These are phyloP conservation scores for Protosalanx chinensis DNA, from an alignment of 2,797 vertebrate species.

Conservation along the genomic window DNA sequence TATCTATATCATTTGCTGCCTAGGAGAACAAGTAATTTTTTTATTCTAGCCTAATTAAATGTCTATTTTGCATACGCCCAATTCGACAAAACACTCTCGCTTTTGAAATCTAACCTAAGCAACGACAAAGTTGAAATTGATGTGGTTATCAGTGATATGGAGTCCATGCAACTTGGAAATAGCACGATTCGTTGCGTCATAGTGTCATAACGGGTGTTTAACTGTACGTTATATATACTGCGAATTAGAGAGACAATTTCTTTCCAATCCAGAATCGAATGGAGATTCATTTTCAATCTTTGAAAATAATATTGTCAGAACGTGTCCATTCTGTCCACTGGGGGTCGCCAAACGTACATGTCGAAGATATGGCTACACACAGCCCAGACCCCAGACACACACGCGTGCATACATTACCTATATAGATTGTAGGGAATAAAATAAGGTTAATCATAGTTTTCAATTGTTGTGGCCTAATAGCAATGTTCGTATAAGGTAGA, in stretches of 20 bases:
- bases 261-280: neutral
- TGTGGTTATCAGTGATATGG: neutral
- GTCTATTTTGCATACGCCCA: constrained; percentile 25
- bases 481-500: too few species aligned
- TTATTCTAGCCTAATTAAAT: neutral
- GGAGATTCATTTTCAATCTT: constrained; percentile 31
- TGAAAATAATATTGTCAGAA: constrained; percentile 28
- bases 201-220: neutral
- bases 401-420: constrained; percentile 8
- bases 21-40: neutral
- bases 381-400: constrained; percentile 22
- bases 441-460: neutral
- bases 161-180: neutral
- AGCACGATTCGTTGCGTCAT: too few species aligned
- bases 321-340: constrained; percentile 55
- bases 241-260: neutral
- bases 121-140: constrained; percentile 59
- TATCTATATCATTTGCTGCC: neutral
- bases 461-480: neutral
- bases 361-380: constrained; percentile 33
- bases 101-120: constrained; percentile 41
- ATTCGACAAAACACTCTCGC: constrained; percentile 25
- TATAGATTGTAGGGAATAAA: neutral
- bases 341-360: constrained; percentile 73
- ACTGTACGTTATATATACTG: neutral